Conservation (phyloP, 1,140 invertebrate species). For the Heliconius hewitsoni region DNA sequence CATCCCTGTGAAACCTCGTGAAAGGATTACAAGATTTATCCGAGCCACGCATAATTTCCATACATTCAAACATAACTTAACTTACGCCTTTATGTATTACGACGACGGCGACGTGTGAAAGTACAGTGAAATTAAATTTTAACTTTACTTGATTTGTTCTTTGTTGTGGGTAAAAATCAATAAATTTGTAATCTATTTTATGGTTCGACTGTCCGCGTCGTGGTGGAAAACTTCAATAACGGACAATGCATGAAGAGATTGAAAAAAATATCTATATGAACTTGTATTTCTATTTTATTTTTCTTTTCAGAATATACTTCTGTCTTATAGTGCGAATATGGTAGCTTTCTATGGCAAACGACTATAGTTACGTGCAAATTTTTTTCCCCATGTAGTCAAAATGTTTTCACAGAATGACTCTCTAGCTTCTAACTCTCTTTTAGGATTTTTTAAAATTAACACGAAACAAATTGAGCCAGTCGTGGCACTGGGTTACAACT, state of each 20-base stretch:
- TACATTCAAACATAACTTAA: slow-evolving; percentile 16
- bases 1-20: slow-evolving; percentile 15
- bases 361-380: no score
- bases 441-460: no score
- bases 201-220: slow-evolving; percentile 1
- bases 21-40: slow-evolving; percentile 19
- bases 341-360: no score
- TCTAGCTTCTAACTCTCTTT: no score
- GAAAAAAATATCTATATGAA: neutral
- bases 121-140: neutral
- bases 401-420: no score
- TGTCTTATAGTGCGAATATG: no score
- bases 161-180: slow-evolving; percentile 5
- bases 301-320: neutral
- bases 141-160: slow-evolving; percentile 10
- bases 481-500: no score
- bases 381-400: no score
- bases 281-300: no score
- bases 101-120: neutral
- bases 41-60: slow-evolving; percentile 17
- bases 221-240: neutral
- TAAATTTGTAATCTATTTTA: slow-evolving; percentile 9
- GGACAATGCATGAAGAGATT: neutral
- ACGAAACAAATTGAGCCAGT: no score
- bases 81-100: slow-evolving; percentile 14